Conservation (phyloP, 1,140 invertebrate genomes). For the Drosophila aff. region DNA sequence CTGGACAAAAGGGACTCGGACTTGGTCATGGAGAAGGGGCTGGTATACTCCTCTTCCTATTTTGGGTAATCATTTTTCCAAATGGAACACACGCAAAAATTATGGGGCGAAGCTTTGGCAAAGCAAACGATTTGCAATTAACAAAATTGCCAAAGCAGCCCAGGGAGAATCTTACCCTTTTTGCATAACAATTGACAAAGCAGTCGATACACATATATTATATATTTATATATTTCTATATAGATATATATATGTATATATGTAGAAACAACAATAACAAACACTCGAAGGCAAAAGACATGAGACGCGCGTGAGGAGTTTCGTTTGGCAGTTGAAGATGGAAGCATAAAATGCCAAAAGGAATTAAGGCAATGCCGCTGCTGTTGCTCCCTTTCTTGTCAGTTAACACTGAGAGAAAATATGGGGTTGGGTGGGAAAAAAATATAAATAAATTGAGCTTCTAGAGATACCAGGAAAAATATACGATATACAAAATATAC, state of each 20-base stretch:
- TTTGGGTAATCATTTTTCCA: constrained; percentile 11
- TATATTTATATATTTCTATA: constrained; percentile 5
- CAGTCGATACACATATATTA: constrained; percentile 62
- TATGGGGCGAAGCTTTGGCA: background rate
- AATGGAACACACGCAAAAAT: constrained; percentile 6
- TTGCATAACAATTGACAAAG: constrained; percentile 75
- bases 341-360: constrained; percentile 79
- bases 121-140: constrained; percentile 85
- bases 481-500: too few species aligned
- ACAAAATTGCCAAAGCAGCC: constrained; percentile 83
- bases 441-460: background rate
- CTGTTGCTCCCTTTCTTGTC: constrained; percentile 2
- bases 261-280: constrained; percentile 65
- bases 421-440: background rate
- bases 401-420: background rate
- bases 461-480: too few species aligned
- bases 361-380: constrained; percentile 64
- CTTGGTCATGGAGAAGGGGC: background rate
- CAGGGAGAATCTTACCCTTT: constrained; percentile 28
- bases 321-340: constrained; percentile 24
- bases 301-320: constrained; percentile 16
- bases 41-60: too few species aligned
- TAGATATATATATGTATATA: background rate
- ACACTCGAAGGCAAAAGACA: constrained; percentile 78
- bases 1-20: constrained; percentile 24